A percentile compares a stretch with the other conserved stretches of the same genome.
Evolutionary conservation across 2,797 vertebrate species (phyloP).

Genomic region (Acrossocheilus fasciatus): DNA sequence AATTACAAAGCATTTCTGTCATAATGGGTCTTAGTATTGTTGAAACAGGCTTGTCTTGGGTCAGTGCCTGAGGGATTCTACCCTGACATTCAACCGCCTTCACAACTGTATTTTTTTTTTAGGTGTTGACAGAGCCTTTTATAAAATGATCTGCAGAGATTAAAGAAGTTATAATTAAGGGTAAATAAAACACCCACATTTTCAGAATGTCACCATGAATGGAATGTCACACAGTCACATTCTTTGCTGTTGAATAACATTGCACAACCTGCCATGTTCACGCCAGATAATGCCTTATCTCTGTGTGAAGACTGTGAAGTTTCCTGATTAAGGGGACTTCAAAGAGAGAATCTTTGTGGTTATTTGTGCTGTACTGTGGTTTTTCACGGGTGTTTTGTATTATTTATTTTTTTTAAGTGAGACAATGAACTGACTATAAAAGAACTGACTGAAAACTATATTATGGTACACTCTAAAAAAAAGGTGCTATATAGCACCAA

Average conservation of each 20-base stretch:
- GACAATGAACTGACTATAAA: background rate
- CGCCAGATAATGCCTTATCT: background rate
- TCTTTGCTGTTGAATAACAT: slow-evolving; percentile 4
- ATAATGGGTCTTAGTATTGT: background rate
- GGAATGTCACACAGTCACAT: slow-evolving; percentile 9
- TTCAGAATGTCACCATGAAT: background rate
- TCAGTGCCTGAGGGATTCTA: background rate
- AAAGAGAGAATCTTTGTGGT: background rate
- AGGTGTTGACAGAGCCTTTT: background rate
- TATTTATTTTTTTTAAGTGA: background rate
- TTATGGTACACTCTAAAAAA: background rate
- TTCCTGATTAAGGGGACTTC: background rate
- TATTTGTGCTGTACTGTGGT: background rate
- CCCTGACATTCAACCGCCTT: background rate
- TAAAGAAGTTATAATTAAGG: background rate
- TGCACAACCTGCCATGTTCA: background rate
- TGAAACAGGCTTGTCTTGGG: background rate
- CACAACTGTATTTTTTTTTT: background rate
- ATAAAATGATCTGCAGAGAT: background rate
- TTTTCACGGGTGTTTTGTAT: background rate
- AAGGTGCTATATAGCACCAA: no score
- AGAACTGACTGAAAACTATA: background rate
- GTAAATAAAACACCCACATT: background rate
- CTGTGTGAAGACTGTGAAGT: background rate
- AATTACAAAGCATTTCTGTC: slow-evolving; percentile 4